A percentile compares a stretch with the other conserved stretches of the same genome.
phyloP scores from a whole-genome alignment of 2,113 vertebrate genomes.

The Edolisoma coerulescens region DNA sequence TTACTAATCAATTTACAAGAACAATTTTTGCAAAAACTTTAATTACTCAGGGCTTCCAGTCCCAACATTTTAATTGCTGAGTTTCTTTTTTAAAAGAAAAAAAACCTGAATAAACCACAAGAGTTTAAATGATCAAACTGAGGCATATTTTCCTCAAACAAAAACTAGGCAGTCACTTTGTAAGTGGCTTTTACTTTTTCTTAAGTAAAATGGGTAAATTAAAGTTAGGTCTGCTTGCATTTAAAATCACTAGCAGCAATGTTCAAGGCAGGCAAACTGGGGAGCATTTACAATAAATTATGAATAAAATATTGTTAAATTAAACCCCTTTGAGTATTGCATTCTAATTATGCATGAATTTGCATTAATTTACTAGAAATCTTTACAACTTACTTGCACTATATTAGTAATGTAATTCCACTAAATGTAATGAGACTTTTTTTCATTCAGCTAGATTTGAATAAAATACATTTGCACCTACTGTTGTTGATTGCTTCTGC shows the following conservation, averaged over 20 bases:
- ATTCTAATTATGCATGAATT: conserved; percentile 67
- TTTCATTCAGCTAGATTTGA: not conserved
- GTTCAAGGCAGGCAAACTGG: conserved; percentile 78
- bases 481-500: not conserved
- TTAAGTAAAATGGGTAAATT: conserved; percentile 76
- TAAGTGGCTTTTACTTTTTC: conserved; percentile 80
- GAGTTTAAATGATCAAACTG: conserved; percentile 47
- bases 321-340: conserved; percentile 80
- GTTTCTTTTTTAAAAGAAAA: not conserved
- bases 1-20: conserved; percentile 40
- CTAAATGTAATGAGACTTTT: conserved; percentile 33
- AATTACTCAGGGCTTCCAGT: conserved; percentile 78
- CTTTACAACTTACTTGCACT: conserved; percentile 40
- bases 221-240: conserved; percentile 77
- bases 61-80: conserved; percentile 45
- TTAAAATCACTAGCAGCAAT: conserved; percentile 80
- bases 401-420: conserved; percentile 31
- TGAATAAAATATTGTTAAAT: conserved; percentile 70
- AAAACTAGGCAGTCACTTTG: conserved; percentile 75
- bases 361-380: conserved; percentile 59
- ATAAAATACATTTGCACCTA: conserved; percentile 4
- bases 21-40: conserved; percentile 66
- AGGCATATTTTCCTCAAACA: conserved; percentile 58
- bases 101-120: not conserved
- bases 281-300: conserved; percentile 78